phyloP scores from a whole-genome alignment of 2,113 vertebrate species.

The Myiopsitta monachus region DNA sequence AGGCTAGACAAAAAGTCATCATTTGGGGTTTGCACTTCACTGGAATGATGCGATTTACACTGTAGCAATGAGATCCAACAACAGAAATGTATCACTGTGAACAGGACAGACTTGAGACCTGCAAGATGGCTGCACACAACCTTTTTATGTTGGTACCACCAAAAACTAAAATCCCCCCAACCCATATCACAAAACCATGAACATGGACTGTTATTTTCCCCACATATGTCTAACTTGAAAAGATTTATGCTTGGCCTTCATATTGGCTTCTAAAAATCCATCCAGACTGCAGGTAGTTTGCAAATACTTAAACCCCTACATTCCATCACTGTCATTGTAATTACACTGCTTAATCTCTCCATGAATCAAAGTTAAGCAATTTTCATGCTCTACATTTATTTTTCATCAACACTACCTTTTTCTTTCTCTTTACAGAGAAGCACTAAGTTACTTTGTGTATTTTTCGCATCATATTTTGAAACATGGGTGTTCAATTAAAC shows the following conservation, averaged over 20 bases:
- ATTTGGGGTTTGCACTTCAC: not conserved
- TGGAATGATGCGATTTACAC: not conserved
- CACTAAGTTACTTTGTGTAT: not conserved
- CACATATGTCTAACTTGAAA: not conserved
- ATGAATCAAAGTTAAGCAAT: not conserved
- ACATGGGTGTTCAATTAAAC: not conserved
- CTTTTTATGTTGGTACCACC: not conserved
- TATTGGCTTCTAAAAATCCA: not conserved
- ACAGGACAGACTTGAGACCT: not conserved
- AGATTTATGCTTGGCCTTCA: not conserved
- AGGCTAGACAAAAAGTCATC: not conserved
- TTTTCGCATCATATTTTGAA: not conserved
- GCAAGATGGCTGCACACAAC: not conserved
- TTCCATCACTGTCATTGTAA: not conserved
- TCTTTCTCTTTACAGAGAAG: not conserved
- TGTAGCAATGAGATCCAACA: not conserved
- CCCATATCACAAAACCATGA: not conserved
- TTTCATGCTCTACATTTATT: not conserved
- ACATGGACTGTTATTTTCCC: not conserved
- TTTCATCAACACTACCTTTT: not conserved
- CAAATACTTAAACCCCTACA: not conserved
- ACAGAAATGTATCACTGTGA: not conserved
- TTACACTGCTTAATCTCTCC: not conserved
- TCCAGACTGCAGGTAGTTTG: not conserved
- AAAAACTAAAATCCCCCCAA: rapidly evolving